Base-by-base conservation (phyloP, 2,113 vertebrate species). In the Pelobates fuscus region DNA sequence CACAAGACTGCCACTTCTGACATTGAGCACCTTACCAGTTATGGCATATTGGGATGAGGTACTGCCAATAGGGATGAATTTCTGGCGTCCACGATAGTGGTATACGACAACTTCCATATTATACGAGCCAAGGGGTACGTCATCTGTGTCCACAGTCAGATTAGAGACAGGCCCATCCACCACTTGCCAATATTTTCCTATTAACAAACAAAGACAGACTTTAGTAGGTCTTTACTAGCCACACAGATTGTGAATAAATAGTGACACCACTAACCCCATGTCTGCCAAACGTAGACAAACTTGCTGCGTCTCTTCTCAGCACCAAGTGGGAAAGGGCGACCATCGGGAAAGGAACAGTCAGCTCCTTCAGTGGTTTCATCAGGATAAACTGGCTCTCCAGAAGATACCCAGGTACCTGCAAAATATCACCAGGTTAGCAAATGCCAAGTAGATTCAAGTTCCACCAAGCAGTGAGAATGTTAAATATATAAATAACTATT, bases 241-340 rank as follows among this genome's bases (percentile, higher is more conserved):
- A n/a, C n/a, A n/a, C n/a, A n/a, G n/a, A n/a, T n/a, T 21, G 18
- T 32, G 10, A 3, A 7, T 30, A 68, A 17, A 58, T 17, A 14
- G 12, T 1, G 15, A 49, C 12, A 1, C 0, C 32, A 25, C 89
- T 92, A 85, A 97, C 96, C 95, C 92, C 89, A 93, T 0, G 92
- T 91, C 86, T 95, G 95, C 95, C 95, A 98, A 71, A 98, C 95
- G 55, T 93, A 98, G 79, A 98, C 91, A 24, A 95, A 98, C 44
- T 67, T 89, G 20, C 90, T 90, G 0, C 84, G 91, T 64, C 65
- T 91, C 69, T 73, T 83, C 5, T 76, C 58, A 37, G 86, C 21
- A 3, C 46, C 81, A 69, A 78, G 62, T 15, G 84, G 87, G 70
- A 95, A 91, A 0, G 89, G 86, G 1, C 78, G 84, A 1, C 95